phyloP scores from a whole-genome alignment of 2,888 invertebrate genomes.

The Oegoconia quadripuncta region DNA sequence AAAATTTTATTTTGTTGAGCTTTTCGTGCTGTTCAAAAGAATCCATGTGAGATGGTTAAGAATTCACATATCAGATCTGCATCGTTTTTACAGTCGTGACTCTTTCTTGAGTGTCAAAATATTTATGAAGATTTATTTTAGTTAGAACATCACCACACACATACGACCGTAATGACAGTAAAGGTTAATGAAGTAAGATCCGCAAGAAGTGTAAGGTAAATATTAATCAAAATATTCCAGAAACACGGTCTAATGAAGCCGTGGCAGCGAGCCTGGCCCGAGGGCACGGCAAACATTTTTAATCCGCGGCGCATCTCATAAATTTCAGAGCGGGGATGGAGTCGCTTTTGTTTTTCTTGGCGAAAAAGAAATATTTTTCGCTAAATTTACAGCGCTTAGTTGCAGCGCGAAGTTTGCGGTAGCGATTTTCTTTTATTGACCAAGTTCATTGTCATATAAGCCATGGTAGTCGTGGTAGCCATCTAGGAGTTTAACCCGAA shows the following conservation, averaged over 20 bases:
- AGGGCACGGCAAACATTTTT: conserved; percentile 45
- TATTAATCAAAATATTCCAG: conserved; percentile 71
- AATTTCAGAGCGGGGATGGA: conserved; percentile 66
- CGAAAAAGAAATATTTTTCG: conserved; percentile 61
- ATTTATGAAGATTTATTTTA: no score
- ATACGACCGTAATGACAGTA: neutral
- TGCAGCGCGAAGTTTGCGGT: conserved; percentile 35
- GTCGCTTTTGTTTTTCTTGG: conserved; percentile 69
- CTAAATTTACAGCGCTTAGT: conserved; percentile 59
- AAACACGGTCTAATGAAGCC: conserved; percentile 66
- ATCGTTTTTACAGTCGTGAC: no score
- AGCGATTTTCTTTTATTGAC: conserved; percentile 39
- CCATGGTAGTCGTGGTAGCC: conserved; percentile 7
- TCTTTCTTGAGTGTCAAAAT: no score
- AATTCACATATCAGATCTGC: no score
- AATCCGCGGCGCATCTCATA: conserved; percentile 73
- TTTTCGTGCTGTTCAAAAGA: no score
- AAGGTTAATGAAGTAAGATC: conserved; percentile 60
- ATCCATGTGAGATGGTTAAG: no score
- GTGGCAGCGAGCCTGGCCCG: conserved; percentile 21
- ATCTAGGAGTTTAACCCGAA: no score
- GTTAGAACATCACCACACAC: no score
- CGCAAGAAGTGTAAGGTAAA: conserved; percentile 69
- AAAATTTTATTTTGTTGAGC: no score
- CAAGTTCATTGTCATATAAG: conserved; percentile 41